Evolutionary conservation across 2,888 invertebrate species (phyloP), one percentile per base, ranked within the genome.

Genomic region (Phyllotreta striolata): DNA sequence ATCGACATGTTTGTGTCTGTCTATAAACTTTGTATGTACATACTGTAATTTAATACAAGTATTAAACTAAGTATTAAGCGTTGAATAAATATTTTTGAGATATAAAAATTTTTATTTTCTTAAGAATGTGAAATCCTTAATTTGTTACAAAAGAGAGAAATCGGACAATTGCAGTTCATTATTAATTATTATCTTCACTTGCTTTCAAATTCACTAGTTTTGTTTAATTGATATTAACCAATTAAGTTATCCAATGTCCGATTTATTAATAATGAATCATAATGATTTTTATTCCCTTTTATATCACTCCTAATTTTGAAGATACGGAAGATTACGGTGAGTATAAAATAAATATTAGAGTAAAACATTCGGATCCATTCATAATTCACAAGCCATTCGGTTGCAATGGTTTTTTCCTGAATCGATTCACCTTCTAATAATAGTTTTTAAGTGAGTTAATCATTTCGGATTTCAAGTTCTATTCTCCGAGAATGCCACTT

Each of bases 41-140:
- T 64, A 66, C 62, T 59, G 64, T 62, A 62, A 64, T 67, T 59
- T 55, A 41, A 55, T 56, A 52, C 38, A 47, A 60, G 55, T 55
- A 58, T 52, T 63, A 51, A 57, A 34, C 34, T 55, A 58, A 60
- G 49, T 65, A 55, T 43, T 51, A 55, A 62, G 10, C 46, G 62
- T 68, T 66, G 47, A 68, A 68, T 68, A 69, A 65, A 69, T 69
- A 69, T 69, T 66, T 69, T 69, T 66, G 64, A 60, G 59, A 66
- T 54, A 65, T 7, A 35, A 37, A n/a, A 35, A 58, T n/a, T 46
- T 55, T 57, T 24, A 2, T 62, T 47, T 34, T 10, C 14, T 40
- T 34, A 6, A 12, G 6, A 37, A 24, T 24, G 24, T 24, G 24
- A 24, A 24, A 24, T 24, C 24, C 24, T 24, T 24, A 24, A 24